A percentile compares a stretch with the other conserved stretches of the same genome.
phyloP scores from a whole-genome alignment of 2,113 vertebrate species.

The Seriola rivoliana region DNA sequence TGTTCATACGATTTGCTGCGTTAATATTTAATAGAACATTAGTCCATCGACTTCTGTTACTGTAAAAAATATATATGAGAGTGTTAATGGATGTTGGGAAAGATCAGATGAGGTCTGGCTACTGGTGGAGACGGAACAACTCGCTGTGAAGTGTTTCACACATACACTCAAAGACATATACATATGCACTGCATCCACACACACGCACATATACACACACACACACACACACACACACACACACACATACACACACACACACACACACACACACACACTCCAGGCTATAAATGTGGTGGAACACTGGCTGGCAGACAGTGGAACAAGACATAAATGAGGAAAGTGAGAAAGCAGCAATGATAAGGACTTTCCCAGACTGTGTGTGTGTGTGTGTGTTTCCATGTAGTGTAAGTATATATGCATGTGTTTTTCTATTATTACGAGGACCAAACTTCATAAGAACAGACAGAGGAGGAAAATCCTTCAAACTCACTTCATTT shows the following conservation, averaged over 20 bases:
- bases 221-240: not conserved
- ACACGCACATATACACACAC: slow-evolving; percentile 7
- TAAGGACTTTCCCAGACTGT: slow-evolving; percentile 57
- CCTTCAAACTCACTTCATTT: not conserved
- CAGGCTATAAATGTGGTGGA: slow-evolving; percentile 54
- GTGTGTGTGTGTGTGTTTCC: not conserved
- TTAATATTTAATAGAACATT: slow-evolving; percentile 42
- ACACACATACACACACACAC: not conserved
- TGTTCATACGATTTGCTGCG: slow-evolving; percentile 37
- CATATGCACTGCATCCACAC: not conserved
- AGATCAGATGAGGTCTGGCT: slow-evolving; percentile 42
- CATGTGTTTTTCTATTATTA: not conserved
- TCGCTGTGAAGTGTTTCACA: slow-evolving; percentile 1
- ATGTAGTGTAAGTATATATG: not conserved
- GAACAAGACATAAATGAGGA: slow-evolving; percentile 51
- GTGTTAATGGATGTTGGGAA: slow-evolving; percentile 28
- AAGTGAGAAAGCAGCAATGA: slow-evolving; percentile 45
- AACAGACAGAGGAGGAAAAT: not conserved
- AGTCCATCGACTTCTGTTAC: slow-evolving; percentile 41
- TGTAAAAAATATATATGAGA: slow-evolving; percentile 29
- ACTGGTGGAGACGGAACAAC: slow-evolving; percentile 26
- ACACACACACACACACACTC: slow-evolving; percentile 1
- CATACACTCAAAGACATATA: not conserved
- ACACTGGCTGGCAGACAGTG: slow-evolving; percentile 46
- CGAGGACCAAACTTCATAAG: not conserved